Evolutionary conservation across 2,888 invertebrate species (phyloP), one percentile per base, ranked within the genome.

Genomic region (Nowickia ferox): DNA sequence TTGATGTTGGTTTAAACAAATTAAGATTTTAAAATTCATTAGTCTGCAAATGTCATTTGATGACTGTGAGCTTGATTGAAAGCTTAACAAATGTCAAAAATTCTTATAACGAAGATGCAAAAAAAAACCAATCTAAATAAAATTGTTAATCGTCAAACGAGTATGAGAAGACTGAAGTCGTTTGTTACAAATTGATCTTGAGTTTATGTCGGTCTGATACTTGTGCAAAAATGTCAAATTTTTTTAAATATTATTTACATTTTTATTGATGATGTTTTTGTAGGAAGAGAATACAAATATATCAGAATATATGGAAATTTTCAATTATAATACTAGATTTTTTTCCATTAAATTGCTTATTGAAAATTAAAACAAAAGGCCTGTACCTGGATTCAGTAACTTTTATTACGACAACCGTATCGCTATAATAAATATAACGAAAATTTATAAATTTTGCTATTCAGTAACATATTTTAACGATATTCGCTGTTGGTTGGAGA

Each of bases 21-120:
- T 84, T 83, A 84, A 91, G 90, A 91, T 91, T 91, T 91, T 91
- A 91, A 91, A 91, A 91, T 91, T 91, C 91, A 91, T 91, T 91
- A 91, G 91, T 89, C 91, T 90, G 91, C 90, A 90, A 90, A 89
- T 91, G 91, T 91, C 91, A 91, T 89, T 90, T 88, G 88, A 85
- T 77, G 76, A 78, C 79, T 80, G 75, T 86, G 84, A 86, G 87
- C 88, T 87, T 88, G 88, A 88, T 88, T 88, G 88, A 88, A 88
- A 86, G 75, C 84, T 86, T 84, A 87, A 87, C 87, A 88, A 87
- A 88, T 88, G 89, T 89, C 89, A 88, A 87, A 88, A 88, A 87
- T 83, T 69, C 74, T 75, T 77, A 85, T 63, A 75, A 65, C 38
- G 30, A 44, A 65, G 46, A 59, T 55, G 22, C 44, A 55, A 48